Evolutionary conservation across 2,888 invertebrate genomes (phyloP).

Genomic region (Hyppa rectilinea): DNA sequence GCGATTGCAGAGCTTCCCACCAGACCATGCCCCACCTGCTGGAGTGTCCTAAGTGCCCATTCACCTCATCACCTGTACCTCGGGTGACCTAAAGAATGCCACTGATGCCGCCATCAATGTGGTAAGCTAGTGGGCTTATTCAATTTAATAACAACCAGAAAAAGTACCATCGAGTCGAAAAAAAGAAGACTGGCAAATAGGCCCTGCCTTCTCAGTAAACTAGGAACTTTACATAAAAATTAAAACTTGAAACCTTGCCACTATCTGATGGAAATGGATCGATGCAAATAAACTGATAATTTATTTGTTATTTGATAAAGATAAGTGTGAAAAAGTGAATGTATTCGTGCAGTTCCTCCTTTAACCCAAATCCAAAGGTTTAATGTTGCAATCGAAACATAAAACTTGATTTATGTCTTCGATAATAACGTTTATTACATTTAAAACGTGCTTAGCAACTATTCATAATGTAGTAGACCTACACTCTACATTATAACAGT

Average conservation of each 20-base stretch:
- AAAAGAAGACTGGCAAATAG: neutral
- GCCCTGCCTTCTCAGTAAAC: neutral
- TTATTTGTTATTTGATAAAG: slow-evolving; percentile 18
- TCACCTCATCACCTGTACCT: too few relatives aligned
- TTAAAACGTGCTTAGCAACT: slow-evolving; percentile 32
- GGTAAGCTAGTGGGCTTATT: too few relatives aligned
- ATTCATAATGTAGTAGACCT: neutral
- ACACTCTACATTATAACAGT: neutral
- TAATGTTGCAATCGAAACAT: slow-evolving; percentile 38
- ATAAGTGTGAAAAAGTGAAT: slow-evolving; percentile 36
- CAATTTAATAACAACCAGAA: too few relatives aligned
- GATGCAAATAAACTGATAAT: slow-evolving; percentile 24
- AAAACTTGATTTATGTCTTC: slow-evolving; percentile 39
- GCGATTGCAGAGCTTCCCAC: too few relatives aligned
- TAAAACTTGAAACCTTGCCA: neutral
- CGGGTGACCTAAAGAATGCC: too few relatives aligned
- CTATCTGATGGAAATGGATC: slow-evolving; percentile 15
- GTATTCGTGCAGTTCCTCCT: slow-evolving; percentile 24
- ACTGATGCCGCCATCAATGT: too few relatives aligned
- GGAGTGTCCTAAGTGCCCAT: too few relatives aligned
- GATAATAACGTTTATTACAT: slow-evolving; percentile 37
- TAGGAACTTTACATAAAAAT: slow-evolving; percentile 4
- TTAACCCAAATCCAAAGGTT: slow-evolving; percentile 44
- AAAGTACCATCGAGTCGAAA: too few relatives aligned
- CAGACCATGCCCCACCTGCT: too few relatives aligned